Percentiles rank a stretch among this genome's conserved stretches.
Conservation (phyloP, 2,797 vertebrate genomes). For the Pelodytes ibericus region DNA sequence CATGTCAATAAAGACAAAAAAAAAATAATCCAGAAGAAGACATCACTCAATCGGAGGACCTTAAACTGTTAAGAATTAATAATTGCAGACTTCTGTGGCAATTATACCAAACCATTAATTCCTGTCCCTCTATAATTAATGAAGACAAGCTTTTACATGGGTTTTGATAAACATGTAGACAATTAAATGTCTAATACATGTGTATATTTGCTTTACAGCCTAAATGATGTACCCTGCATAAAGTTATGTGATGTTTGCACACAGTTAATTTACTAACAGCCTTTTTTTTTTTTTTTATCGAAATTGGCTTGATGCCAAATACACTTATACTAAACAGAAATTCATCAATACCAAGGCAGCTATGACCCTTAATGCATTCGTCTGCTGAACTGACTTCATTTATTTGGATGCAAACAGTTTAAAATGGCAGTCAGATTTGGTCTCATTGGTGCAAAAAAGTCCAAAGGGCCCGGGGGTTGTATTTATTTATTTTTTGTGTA, state of each 20-base stretch:
- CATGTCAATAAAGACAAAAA: constrained; percentile 43
- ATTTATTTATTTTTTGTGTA: constrained; percentile 55
- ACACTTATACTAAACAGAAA: constrained; percentile 71
- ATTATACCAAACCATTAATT: constrained; percentile 56
- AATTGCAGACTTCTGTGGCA: constrained; percentile 54
- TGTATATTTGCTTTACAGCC: constrained; percentile 62
- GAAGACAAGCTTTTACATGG: constrained; percentile 64
- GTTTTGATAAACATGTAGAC: constrained; percentile 57
- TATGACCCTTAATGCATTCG: not conserved
- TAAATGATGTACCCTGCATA: constrained; percentile 56
- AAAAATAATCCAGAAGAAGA: constrained; percentile 38
- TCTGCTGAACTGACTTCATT: not conserved
- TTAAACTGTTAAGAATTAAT: constrained; percentile 57
- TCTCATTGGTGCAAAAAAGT: not conserved
- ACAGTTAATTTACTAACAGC: constrained; percentile 73
- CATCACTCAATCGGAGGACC: constrained; percentile 51
- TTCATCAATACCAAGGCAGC: not conserved
- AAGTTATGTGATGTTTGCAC: constrained; percentile 61
- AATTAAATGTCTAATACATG: constrained; percentile 57
- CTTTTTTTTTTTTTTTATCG: constrained; percentile 72
- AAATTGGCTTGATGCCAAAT: constrained; percentile 69
- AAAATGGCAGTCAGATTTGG: not conserved
- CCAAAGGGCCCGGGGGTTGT: constrained; percentile 56
- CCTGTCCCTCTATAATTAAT: constrained; percentile 69
- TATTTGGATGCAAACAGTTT: not conserved